Base-by-base conservation (phyloP, 1,140 invertebrate genomes). In the Elysia chlorotica region DNA sequence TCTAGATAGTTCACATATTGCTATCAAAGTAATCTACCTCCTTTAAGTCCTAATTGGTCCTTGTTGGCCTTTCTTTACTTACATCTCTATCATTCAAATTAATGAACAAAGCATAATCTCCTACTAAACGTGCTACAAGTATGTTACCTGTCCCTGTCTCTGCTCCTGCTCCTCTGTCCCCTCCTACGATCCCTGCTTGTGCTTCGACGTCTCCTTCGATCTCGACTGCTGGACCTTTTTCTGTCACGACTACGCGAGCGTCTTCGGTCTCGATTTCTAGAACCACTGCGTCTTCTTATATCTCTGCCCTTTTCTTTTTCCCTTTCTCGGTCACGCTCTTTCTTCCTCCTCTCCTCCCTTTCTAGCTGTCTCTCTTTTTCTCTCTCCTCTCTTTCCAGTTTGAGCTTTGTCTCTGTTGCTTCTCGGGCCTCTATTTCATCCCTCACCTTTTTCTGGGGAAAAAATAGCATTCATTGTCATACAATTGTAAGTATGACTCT, bases 331-430 rank as follows among this genome's bases (percentile, higher is more conserved):
- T 76, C 78, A 57, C 73, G 72, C 53, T 76, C 76, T 37, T 71
- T 33, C 54, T 76, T 41, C 70, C 67, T 70, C 33, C 74, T 72
- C 25, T 76, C 62, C n/a, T 76, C 69, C 19, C 71, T 63, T 65
- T 82, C 91, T 89, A 73, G 88, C 89, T 74, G 88, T 83, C 79
- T 62, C 67, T 82, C 79, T 65, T 79, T 82, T 63, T 84, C 81
- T 36, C 81, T 75, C n/a, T 82, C 79, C 73, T 84, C 83, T 38
- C 79, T 76, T 71, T 84, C 83, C 38, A 77, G 74, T 62, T 70
- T 57, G 6, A 82, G 87, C 38, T 77, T 89, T 30, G 78, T 71
- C 53, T 84, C 83, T 54, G 76, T 78, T 66, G 79, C 80, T 65
- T 82, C 80, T 76, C 62, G 65, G n/a, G 73, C 85, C 79, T 75